These are phyloP conservation scores for Zingel zingel DNA, from an alignment of 2,113 vertebrate genomes.

Conservation along the genomic window DNA sequence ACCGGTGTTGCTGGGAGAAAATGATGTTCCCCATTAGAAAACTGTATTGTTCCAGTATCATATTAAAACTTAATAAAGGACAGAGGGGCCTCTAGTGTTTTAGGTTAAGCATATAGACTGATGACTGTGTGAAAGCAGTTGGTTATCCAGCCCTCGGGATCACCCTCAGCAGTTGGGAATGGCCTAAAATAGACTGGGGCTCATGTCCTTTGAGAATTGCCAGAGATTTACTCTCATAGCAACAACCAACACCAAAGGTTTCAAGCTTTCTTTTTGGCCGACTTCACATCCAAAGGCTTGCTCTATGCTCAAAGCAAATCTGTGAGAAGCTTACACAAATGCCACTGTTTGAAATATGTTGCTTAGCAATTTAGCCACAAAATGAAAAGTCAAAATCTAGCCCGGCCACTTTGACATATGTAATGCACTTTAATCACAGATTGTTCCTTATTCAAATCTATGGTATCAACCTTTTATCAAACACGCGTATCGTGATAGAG, in stretches of 20 bases:
- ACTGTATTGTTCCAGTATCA: constrained; percentile 24
- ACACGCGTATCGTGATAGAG: neutral
- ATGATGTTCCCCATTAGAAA: constrained; percentile 9
- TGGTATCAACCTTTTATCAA: neutral
- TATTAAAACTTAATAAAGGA: constrained; percentile 51
- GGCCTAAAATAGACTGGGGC: constrained; percentile 72
- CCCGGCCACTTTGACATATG: neutral
- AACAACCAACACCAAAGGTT: constrained; percentile 53
- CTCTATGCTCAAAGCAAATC: constrained; percentile 34
- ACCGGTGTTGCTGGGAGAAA: neutral
- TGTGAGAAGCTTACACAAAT: constrained; percentile 29
- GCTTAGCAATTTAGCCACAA: constrained; percentile 16
- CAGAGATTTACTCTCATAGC: constrained; percentile 70
- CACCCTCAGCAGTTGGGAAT: constrained; percentile 65
- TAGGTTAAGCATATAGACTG: constrained; percentile 32
- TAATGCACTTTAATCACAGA: neutral
- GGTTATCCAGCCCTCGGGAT: constrained; percentile 68
- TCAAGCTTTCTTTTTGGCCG: constrained; percentile 31
- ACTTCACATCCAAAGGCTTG: constrained; percentile 43
- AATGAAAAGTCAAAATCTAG: neutral
- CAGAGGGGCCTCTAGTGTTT: constrained; percentile 47
- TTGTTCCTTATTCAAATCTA: neutral
- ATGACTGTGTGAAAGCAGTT: constrained; percentile 76
- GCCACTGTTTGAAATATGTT: constrained; percentile 25
- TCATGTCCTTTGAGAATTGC: constrained; percentile 70